A percentile compares a stretch with the other conserved stretches of the same genome.
Evolutionary conservation across 2,797 vertebrate species (phyloP).

Genomic region (Paedocypris micromegethes): DNA sequence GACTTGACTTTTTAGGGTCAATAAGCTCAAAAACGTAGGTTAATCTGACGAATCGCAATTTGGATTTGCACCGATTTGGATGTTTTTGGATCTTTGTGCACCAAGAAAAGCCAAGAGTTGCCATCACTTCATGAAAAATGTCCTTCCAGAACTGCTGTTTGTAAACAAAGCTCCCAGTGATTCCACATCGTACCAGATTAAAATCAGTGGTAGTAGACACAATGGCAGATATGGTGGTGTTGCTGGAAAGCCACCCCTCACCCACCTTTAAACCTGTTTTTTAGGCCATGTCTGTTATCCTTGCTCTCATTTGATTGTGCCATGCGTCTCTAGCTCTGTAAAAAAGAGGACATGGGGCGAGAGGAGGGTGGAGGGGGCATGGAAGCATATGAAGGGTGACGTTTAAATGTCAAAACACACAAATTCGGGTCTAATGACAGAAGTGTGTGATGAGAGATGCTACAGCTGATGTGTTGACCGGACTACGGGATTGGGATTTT

Average conservation of each 20-base stretch:
- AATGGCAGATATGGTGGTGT: conserved; percentile 28
- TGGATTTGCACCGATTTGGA: too few relatives aligned
- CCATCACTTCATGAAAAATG: too few relatives aligned
- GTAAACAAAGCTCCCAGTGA: conserved; percentile 29
- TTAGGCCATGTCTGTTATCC: conserved; percentile 17
- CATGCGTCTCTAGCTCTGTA: conserved; percentile 12
- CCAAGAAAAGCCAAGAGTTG: too few relatives aligned
- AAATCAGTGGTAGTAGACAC: conserved; percentile 28
- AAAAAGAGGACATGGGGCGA: conserved; percentile 31
- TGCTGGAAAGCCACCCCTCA: conserved; percentile 15
- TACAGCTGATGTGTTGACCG: conserved; percentile 12
- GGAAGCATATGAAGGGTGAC: conserved; percentile 28
- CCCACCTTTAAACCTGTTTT: conserved; percentile 21
- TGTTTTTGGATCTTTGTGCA: too few relatives aligned
- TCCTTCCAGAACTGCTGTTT: background rate
- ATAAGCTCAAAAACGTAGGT: too few relatives aligned
- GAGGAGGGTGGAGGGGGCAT: conserved; percentile 10
- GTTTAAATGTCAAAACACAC: conserved; percentile 30
- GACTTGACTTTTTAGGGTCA: too few relatives aligned
- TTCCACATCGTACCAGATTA: conserved; percentile 45
- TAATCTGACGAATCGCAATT: too few relatives aligned
- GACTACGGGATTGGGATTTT: conserved; percentile 7
- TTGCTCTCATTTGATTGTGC: conserved; percentile 20
- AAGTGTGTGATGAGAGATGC: conserved; percentile 12
- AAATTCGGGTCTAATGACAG: conserved; percentile 5